Evolutionary conservation across 1,140 invertebrate genomes (phyloP).

Genomic region (Halictus rubicundus): DNA sequence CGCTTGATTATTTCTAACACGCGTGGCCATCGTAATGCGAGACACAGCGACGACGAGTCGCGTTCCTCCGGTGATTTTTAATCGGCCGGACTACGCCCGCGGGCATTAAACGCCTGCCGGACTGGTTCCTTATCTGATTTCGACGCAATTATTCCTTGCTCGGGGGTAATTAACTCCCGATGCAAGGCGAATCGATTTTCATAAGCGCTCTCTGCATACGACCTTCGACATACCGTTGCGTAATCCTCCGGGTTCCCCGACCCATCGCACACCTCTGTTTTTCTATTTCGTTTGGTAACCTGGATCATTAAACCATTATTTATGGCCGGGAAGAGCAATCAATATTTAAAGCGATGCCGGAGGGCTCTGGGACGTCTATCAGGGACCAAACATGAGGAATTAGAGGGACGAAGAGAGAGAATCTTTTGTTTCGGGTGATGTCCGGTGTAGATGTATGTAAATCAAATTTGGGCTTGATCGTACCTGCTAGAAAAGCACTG

Average conservation of each 20-base stretch:
- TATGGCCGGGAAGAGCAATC: background rate
- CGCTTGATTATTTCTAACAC: constrained; percentile 15
- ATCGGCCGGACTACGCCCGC: background rate
- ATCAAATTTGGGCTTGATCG: no score
- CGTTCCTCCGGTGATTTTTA: constrained; percentile 35
- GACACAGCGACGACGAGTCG: constrained; percentile 10
- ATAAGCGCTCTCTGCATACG: constrained; percentile 20
- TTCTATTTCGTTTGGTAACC: no score
- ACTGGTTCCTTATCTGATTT: constrained; percentile 48
- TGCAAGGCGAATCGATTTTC: constrained; percentile 36
- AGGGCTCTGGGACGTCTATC: no score
- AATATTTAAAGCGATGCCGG: no score
- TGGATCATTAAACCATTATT: background rate
- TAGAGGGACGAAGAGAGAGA: no score
- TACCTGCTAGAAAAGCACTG: no score
- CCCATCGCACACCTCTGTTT: background rate
- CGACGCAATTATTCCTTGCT: constrained; percentile 50
- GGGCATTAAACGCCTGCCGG: constrained; percentile 11
- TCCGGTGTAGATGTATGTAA: no score
- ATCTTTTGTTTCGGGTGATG: no score
- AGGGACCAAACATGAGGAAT: no score
- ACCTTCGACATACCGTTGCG: constrained; percentile 13
- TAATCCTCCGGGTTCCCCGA: background rate
- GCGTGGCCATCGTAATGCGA: constrained; percentile 1
- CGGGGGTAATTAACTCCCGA: constrained; percentile 38